Evolutionary conservation across 1,140 invertebrate species (phyloP), one percentile per base, ranked within the genome.

Genomic region (Ptiloglossa arizonensis): DNA sequence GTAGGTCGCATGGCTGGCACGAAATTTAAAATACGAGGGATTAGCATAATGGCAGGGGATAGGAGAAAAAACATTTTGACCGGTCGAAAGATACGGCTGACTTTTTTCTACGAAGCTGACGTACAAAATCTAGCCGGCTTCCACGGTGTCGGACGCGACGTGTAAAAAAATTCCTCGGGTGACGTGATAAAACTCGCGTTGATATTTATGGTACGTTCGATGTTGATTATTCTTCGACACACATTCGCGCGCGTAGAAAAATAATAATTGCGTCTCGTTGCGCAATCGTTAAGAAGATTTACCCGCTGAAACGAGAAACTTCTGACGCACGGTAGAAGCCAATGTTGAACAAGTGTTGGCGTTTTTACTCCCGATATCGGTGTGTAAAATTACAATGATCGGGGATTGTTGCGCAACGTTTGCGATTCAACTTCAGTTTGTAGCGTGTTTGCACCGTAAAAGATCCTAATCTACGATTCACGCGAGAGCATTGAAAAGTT

Each of bases 21-120:
- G 78, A 66, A 79, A 78, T 75, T 82, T 85, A 85, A 87, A 85
- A 81, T 80, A 83, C 22, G 74, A 32, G 24, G 68, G 85, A 86
- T 87, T 87, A 87, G 74, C 85, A 87, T 87, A 86, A 87, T 80
- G 63, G 70, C 59, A 59, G 41, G 50, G 56, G 71, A 63, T 69
- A 62, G n/a, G 66, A 50, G 24, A 69, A 67, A 32, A 79, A 82
- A 79, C 59, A 74, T 82, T 82, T 82, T 79, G 80, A 79, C 64
- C 82, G 60, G 60, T 41, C 44, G 22, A 57, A 74, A 67, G 57
- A 52, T 67, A 57, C 24, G 48, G 19, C 24, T 54, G 71, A 44
- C 29, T 66, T 56, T 67, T 54, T 35, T 41, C 29, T 54, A 35
- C 8, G 11, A 41, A 56, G 8, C n/a, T 32, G n/a, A 17, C 41